Evolutionary conservation across 2,797 vertebrate species (phyloP).

Genomic region (Spinibarbus caldwelli): DNA sequence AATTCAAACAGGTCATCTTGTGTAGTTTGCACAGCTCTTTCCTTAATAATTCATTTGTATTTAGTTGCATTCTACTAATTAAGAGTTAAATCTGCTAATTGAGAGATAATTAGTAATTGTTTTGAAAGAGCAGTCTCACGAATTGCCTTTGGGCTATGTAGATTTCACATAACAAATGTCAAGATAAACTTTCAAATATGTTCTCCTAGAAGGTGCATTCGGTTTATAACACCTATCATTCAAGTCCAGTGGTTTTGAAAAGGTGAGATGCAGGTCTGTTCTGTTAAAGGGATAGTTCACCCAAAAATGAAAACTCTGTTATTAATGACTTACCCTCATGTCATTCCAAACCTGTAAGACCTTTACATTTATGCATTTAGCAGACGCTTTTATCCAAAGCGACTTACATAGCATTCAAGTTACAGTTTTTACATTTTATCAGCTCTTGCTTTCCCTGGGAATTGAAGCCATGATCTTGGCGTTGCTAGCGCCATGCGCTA

Average conservation of each 20-base stretch:
- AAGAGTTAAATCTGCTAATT: constrained; percentile 25
- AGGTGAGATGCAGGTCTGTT: neutral
- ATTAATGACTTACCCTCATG: too few species aligned
- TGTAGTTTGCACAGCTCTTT: constrained; percentile 36
- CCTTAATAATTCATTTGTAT: constrained; percentile 21
- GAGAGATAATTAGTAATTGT: constrained; percentile 22
- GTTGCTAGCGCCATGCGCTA: too few species aligned
- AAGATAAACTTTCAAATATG: neutral
- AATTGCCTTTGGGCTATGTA: neutral
- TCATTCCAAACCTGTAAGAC: too few species aligned
- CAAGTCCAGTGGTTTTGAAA: neutral
- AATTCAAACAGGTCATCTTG: constrained; percentile 47
- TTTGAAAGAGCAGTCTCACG: neutral
- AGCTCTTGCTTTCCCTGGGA: too few species aligned
- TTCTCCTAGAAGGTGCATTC: neutral
- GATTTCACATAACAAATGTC: neutral
- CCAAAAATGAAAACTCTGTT: too few species aligned
- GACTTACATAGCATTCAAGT: too few species aligned
- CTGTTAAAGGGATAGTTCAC: neutral
- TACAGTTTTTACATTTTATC: too few species aligned
- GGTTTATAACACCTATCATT: neutral
- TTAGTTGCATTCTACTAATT: constrained; percentile 26
- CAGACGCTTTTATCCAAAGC: too few species aligned
- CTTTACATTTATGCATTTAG: too few species aligned
- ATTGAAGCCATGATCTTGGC: too few species aligned